Conservation (phyloP, 2,113 vertebrate genomes). For the Eidolon helvum region DNA sequence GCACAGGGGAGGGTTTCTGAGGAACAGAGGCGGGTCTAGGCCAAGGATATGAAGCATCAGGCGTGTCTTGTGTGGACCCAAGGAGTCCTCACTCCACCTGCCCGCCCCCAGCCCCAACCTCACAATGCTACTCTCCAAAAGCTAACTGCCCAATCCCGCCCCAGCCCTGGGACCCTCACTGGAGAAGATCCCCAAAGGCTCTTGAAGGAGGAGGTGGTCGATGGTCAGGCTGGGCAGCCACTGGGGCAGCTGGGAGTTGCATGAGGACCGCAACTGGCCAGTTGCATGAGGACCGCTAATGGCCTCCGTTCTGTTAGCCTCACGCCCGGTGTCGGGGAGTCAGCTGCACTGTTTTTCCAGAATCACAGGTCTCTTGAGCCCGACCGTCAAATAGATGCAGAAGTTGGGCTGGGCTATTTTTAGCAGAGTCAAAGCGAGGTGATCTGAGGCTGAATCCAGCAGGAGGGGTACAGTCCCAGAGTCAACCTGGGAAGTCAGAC, state of each 20-base stretch:
- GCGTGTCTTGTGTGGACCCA: background rate
- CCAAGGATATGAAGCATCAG: background rate
- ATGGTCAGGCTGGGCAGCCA: background rate
- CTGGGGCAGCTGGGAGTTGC: background rate
- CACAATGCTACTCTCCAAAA: background rate
- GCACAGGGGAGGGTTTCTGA: background rate
- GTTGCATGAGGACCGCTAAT: rapidly evolving
- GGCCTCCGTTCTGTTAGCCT: too few species aligned
- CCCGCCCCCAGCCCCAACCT: background rate
- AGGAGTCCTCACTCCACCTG: too few species aligned
- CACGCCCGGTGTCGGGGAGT: rapidly evolving
- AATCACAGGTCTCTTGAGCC: background rate
- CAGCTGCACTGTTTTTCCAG: background rate
- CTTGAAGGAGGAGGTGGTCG: background rate
- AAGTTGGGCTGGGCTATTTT: background rate
- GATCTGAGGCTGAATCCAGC: background rate
- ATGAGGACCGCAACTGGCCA: too few species aligned
- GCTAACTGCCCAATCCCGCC: background rate
- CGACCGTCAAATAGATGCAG: background rate
- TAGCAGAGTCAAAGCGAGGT: background rate
- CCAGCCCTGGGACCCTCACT: background rate
- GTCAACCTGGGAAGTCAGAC: background rate
- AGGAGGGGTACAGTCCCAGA: background rate
- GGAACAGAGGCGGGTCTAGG: rapidly evolving
- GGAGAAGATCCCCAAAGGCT: background rate